Evolutionary conservation across 2,888 invertebrate species (phyloP).

Genomic region (Drosophila dives): DNA sequence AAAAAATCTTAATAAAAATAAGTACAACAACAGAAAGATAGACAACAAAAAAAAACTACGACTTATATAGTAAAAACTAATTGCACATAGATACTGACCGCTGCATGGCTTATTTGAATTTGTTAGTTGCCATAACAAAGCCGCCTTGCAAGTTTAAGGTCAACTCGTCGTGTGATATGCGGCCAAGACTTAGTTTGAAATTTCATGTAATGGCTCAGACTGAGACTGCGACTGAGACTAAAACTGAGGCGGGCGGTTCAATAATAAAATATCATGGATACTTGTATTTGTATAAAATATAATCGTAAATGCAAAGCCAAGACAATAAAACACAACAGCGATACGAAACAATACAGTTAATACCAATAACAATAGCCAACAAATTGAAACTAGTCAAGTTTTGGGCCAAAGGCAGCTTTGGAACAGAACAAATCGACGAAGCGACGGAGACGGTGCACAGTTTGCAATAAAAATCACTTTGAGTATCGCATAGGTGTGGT

Average conservation of each 20-base stretch:
- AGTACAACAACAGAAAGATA: conserved; percentile 14
- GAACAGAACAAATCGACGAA: conserved; percentile 53
- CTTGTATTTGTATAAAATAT: conserved; percentile 7
- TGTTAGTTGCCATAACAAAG: conserved; percentile 67
- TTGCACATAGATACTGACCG: conserved; percentile 74
- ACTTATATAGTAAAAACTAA: conserved; percentile 72
- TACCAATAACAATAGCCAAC: conserved; percentile 49
- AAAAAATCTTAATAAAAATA: conserved; percentile 38
- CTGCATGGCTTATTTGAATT: conserved; percentile 66
- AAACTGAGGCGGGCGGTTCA: conserved; percentile 41
- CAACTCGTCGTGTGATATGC: conserved; percentile 66
- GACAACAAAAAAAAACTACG: conserved; percentile 6
- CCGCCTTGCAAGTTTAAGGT: conserved; percentile 77
- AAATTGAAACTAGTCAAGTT: conserved; percentile 80
- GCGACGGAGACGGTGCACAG: conserved; percentile 23
- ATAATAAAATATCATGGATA: conserved; percentile 63
- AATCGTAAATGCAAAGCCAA: conserved; percentile 37
- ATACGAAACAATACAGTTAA: conserved; percentile 28
- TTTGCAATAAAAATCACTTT: conserved; percentile 74
- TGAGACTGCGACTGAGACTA: conserved; percentile 53
- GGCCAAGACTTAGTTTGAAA: conserved; percentile 41
- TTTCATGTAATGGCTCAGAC: conserved; percentile 39
- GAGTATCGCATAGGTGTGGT: conserved; percentile 80
- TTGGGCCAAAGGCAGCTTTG: conserved; percentile 76
- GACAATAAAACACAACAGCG: conserved; percentile 42